These are phyloP conservation scores for Marronus borbonicus DNA, from an alignment of 2,888 invertebrate genomes.

Conservation along the genomic window DNA sequence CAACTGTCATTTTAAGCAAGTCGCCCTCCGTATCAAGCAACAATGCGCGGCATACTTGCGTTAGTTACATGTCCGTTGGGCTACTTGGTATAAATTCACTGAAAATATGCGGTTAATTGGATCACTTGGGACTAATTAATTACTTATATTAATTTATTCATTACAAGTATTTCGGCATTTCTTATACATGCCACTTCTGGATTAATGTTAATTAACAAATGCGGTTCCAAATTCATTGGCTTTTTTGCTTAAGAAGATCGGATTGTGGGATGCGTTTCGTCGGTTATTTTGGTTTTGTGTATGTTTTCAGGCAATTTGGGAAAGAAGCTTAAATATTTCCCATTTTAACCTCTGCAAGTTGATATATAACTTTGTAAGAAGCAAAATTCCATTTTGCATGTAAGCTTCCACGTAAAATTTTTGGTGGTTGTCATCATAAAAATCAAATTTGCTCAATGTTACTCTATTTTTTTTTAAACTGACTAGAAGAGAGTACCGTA, in stretches of 20 bases:
- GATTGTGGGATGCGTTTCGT: not conserved
- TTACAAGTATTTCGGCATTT: conserved; percentile 10
- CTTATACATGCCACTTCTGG: not conserved
- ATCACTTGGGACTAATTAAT: conserved; percentile 16
- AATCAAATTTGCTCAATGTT: too few relatives aligned
- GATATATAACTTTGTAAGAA: too few relatives aligned
- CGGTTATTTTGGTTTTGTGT: too few relatives aligned
- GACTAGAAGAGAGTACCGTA: too few relatives aligned
- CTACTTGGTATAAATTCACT: conserved; percentile 32
- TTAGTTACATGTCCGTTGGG: not conserved
- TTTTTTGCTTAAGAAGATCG: not conserved
- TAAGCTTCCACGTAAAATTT: too few relatives aligned
- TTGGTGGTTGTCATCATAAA: too few relatives aligned
- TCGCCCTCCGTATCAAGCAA: conserved; percentile 14
- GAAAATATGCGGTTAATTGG: conserved; percentile 37
- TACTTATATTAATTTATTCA: conserved; percentile 21
- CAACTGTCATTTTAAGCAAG: conserved; percentile 40
- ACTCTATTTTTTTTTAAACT: too few relatives aligned
- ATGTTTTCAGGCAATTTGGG: too few relatives aligned
- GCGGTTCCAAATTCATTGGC: not conserved
- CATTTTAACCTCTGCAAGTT: too few relatives aligned
- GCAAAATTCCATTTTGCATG: too few relatives aligned
- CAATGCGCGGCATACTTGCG: conserved; percentile 17
- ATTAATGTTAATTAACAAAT: not conserved
- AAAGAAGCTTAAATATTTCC: too few relatives aligned